Conservation (phyloP, 2,797 vertebrate species). For the Mus spretus region DNA sequence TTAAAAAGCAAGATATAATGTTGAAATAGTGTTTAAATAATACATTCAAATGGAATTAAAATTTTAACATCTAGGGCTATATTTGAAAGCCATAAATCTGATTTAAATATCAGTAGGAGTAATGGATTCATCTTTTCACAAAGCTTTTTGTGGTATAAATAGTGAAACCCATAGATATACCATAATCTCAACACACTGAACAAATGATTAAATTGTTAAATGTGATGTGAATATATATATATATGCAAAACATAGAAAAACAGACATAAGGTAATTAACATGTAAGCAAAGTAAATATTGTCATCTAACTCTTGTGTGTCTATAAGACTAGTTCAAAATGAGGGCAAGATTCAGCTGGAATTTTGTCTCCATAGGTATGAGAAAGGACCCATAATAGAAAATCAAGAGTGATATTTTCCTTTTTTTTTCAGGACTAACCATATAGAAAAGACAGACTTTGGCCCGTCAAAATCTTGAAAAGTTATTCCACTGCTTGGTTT, state of each 20-base stretch:
- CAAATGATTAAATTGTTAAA: constrained; percentile 63
- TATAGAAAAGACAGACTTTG: neutral
- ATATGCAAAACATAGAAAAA: neutral
- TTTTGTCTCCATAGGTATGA: constrained; percentile 15
- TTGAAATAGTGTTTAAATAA: constrained; percentile 56
- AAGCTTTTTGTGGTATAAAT: constrained; percentile 64
- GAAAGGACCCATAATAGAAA: constrained; percentile 25
- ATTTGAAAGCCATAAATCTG: constrained; percentile 72
- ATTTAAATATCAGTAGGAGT: constrained; percentile 59
- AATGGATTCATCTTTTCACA: constrained; percentile 63
- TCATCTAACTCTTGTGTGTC: neutral
- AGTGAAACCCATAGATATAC: constrained; percentile 62
- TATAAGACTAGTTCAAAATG: constrained; percentile 57
- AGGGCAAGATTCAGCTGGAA: constrained; percentile 37
- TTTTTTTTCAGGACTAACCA: neutral
- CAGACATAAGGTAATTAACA: constrained; percentile 49
- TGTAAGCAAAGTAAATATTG: constrained; percentile 39
- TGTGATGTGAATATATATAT: constrained; percentile 4
- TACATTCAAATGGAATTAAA: constrained; percentile 66
- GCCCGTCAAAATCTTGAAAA: constrained; percentile 4
- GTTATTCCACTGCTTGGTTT: constrained; percentile 58
- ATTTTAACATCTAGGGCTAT: constrained; percentile 44
- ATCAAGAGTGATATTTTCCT: neutral
- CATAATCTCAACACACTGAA: constrained; percentile 37
- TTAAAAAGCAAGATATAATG: constrained; percentile 60